A percentile compares a stretch with the other conserved stretches of the same genome.
phyloP scores from a whole-genome alignment of 2,888 invertebrate species.

The Dynastes grantii region DNA sequence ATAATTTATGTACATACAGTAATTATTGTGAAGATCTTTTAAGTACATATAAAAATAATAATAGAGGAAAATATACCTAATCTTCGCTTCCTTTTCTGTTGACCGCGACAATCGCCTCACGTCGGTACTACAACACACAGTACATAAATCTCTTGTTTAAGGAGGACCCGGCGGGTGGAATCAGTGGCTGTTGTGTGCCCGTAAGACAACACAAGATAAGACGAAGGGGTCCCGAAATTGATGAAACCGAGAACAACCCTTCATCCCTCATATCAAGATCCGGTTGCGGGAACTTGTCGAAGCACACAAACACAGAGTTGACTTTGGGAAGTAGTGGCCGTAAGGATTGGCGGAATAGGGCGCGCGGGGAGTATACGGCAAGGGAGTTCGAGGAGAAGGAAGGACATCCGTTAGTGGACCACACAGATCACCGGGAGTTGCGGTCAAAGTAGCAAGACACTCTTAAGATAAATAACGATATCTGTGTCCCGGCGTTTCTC shows the following conservation, averaged over 20 bases:
- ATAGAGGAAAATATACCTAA: background rate
- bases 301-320: slow-evolving; percentile 67
- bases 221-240: slow-evolving; percentile 59
- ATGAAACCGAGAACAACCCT: slow-evolving; percentile 67
- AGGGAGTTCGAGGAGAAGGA: slow-evolving; percentile 52
- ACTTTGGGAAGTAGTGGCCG: slow-evolving; percentile 60
- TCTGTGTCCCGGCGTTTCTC: slow-evolving; percentile 61
- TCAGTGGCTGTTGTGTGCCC: slow-evolving; percentile 3
- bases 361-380: background rate
- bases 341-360: background rate
- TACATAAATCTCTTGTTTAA: slow-evolving; percentile 25
- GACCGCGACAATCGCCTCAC: slow-evolving; percentile 10
- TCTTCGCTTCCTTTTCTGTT: slow-evolving; percentile 1
- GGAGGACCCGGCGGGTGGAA: slow-evolving; percentile 14
- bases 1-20: no score
- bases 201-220: slow-evolving; percentile 47
- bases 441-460: slow-evolving; percentile 67
- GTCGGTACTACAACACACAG: slow-evolving; percentile 16
- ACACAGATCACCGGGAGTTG: slow-evolving; percentile 68
- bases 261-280: slow-evolving; percentile 68
- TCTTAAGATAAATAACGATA: slow-evolving; percentile 71
- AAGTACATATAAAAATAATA: no score
- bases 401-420: slow-evolving; percentile 65
- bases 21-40: no score
- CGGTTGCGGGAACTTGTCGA: slow-evolving; percentile 67